Conservation (phyloP, 2,113 vertebrate species). For the Polypterus bichir region DNA sequence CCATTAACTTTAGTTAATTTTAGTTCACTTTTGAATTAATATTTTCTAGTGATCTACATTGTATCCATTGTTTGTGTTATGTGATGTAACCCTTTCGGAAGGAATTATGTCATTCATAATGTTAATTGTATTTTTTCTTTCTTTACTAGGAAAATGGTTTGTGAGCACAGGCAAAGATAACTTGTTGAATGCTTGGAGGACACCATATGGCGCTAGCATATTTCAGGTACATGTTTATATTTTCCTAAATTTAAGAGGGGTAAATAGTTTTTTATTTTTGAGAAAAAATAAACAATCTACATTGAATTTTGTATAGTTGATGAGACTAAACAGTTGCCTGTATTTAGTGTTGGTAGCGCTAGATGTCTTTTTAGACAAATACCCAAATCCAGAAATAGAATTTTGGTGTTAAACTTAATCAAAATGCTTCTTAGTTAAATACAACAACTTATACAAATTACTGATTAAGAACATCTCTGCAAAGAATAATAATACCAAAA, state of each 20-base stretch:
- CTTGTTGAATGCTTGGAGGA: conserved; percentile 96
- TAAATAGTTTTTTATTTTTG: background rate
- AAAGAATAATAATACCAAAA: too few relatives aligned
- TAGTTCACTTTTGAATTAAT: background rate
- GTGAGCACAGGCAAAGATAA: conserved; percentile 88
- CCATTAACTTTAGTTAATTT: background rate
- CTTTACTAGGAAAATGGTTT: conserved; percentile 61
- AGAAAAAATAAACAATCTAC: conserved; percentile 7
- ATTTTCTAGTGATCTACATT: background rate
- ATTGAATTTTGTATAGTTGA: background rate
- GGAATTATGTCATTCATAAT: background rate
- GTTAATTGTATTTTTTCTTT: conserved; percentile 8
- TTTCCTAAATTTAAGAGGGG: too few relatives aligned
- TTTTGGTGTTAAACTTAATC: too few relatives aligned
- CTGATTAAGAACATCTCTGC: too few relatives aligned
- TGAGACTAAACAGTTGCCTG: too few relatives aligned
- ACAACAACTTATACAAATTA: too few relatives aligned
- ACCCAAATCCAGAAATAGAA: too few relatives aligned
- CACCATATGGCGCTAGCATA: conserved; percentile 96
- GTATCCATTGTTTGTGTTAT: background rate
- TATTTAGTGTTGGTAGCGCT: too few relatives aligned
- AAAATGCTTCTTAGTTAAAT: too few relatives aligned
- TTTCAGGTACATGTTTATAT: conserved; percentile 71
- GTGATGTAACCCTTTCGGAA: background rate
- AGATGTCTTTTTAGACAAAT: too few relatives aligned